phyloP scores from a whole-genome alignment of 2,888 invertebrate genomes.

The Stegophylla sp. region DNA sequence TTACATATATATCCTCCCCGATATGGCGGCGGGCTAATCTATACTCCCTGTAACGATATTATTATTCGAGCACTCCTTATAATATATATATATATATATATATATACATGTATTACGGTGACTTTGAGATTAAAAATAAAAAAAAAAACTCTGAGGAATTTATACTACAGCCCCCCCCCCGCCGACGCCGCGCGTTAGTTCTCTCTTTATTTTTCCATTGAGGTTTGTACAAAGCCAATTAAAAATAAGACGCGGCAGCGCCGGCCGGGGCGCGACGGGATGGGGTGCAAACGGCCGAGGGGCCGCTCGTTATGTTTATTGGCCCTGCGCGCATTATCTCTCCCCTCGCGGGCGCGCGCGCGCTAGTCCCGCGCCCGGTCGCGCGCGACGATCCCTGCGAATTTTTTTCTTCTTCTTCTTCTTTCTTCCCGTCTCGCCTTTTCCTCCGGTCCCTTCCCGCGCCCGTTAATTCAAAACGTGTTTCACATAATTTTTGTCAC shows the following conservation, averaged over 20 bases:
- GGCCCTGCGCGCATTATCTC: conserved; percentile 61
- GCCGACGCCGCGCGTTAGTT: neutral
- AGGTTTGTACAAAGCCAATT: conserved; percentile 60
- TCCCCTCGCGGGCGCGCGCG: neutral
- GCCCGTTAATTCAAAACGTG: conserved; percentile 51
- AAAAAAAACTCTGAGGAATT: conserved; percentile 22
- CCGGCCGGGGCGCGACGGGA: conserved; percentile 37
- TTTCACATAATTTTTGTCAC: conserved; percentile 57
- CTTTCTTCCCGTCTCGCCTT: neutral
- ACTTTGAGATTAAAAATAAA: conserved; percentile 50
- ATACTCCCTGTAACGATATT: conserved; percentile 53
- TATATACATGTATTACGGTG: conserved; percentile 13
- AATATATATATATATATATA: no score
- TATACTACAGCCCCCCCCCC: no score
- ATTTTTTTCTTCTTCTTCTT: conserved; percentile 16
- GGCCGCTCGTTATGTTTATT: conserved; percentile 66
- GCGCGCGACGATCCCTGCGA: conserved; percentile 16
- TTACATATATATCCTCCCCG: conserved; percentile 38
- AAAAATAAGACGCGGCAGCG: conserved; percentile 60
- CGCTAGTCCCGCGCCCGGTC: neutral
- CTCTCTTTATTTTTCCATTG: conserved; percentile 60
- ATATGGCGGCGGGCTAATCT: conserved; percentile 30
- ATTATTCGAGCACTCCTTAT: conserved; percentile 45
- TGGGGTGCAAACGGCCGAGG: conserved; percentile 60
- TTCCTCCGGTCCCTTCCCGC: neutral